A percentile compares a stretch with the other conserved stretches of the same genome.
Conservation (phyloP, 2,888 invertebrate species). For the Stenolophus ochropezus region DNA sequence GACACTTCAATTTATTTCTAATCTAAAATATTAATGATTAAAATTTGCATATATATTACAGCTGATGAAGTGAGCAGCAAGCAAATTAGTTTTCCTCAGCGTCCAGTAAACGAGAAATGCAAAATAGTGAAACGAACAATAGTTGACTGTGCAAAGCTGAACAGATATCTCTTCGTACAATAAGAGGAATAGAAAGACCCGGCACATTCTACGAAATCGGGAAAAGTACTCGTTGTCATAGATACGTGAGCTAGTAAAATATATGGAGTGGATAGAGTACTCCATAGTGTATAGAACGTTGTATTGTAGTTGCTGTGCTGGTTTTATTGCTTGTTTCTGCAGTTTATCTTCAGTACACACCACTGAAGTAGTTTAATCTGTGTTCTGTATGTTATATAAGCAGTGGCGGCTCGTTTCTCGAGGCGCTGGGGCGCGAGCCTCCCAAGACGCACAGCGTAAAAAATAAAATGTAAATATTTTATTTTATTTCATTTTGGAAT, state of each 20-base stretch:
- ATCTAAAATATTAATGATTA: no score
- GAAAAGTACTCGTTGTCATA: constrained; percentile 11
- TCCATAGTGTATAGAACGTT: not conserved
- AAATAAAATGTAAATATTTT: no score
- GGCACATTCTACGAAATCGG: constrained; percentile 5
- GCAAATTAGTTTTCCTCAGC: no score
- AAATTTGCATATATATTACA: no score
- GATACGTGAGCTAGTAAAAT: constrained; percentile 12
- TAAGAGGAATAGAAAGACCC: not conserved
- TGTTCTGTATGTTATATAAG: not conserved
- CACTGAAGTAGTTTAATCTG: not conserved
- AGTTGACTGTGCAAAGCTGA: not conserved
- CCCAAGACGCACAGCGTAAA: no score
- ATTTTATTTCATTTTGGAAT: no score
- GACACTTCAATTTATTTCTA: no score
- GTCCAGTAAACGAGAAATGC: not conserved
- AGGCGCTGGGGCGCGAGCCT: no score
- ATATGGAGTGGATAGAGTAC: constrained; percentile 24
- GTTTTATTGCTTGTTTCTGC: constrained; percentile 14
- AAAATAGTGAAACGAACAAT: not conserved
- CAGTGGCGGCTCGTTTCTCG: no score
- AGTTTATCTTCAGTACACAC: not conserved
- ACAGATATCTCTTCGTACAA: constrained; percentile 7
- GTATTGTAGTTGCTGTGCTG: constrained; percentile 22
- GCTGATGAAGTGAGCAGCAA: no score